phyloP scores from a whole-genome alignment of 1,140 invertebrate genomes.

The Drosophila serrata region DNA sequence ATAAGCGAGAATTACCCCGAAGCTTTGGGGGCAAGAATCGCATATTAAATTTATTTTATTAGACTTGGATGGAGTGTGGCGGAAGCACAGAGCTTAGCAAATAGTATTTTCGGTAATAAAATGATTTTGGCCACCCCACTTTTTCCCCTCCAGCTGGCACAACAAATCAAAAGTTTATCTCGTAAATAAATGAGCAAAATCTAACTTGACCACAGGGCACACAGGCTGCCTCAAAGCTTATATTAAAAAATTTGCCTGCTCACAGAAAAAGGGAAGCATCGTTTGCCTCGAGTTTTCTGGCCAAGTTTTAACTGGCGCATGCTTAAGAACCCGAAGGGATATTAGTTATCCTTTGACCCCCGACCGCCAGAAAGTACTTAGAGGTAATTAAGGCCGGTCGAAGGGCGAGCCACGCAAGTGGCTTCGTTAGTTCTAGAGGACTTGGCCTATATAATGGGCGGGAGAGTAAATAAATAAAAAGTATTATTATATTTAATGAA shows the following conservation, averaged over 20 bases:
- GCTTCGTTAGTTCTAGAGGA: constrained; percentile 22
- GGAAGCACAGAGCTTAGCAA: constrained; percentile 29
- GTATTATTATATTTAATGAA: constrained; percentile 8
- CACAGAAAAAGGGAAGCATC: neutral
- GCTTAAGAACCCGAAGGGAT: constrained; percentile 30
- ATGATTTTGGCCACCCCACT: constrained; percentile 41
- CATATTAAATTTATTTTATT: constrained; percentile 70
- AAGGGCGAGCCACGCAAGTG: constrained; percentile 13
- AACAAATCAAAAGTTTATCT: constrained; percentile 81
- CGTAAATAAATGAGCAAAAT: constrained; percentile 77
- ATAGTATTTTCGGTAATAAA: constrained; percentile 74
- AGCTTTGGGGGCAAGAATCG: constrained; percentile 58
- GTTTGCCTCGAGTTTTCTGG: neutral
- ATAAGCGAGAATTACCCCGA: constrained; percentile 57
- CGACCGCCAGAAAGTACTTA: constrained; percentile 26
- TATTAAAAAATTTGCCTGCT: constrained; percentile 42
- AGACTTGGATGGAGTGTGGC: constrained; percentile 2
- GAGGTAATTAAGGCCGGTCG: constrained; percentile 56
- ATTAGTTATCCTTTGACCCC: constrained; percentile 38
- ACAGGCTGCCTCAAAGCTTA: neutral
- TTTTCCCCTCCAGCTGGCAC: constrained; percentile 33
- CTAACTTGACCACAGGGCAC: constrained; percentile 50
- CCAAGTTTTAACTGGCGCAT: constrained; percentile 24
- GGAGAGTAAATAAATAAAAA: constrained; percentile 1
- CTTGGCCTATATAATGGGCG: neutral